These are phyloP conservation scores for Pyralis farinalis DNA, from an alignment of 2,888 invertebrate genomes.

Conservation along the genomic window DNA sequence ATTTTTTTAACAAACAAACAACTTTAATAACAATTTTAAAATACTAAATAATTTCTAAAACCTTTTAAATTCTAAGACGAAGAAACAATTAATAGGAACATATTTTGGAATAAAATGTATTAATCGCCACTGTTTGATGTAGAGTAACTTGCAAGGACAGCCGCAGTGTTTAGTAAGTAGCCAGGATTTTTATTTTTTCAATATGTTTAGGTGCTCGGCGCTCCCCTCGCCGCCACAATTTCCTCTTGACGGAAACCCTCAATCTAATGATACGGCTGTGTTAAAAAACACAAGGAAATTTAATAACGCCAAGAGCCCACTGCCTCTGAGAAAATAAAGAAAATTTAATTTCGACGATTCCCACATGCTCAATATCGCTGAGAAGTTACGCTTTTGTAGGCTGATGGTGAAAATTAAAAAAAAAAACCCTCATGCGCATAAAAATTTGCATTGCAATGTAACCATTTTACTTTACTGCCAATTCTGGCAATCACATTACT, in stretches of 20 bases:
- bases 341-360: constrained; percentile 79
- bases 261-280: constrained; percentile 81
- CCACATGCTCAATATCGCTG: constrained; percentile 77
- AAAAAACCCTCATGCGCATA: constrained; percentile 6
- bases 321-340: constrained; percentile 71
- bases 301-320: constrained; percentile 73
- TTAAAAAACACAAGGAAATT: constrained; percentile 82
- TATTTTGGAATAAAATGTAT: too few species aligned
- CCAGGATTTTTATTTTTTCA: constrained; percentile 79
- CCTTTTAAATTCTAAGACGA: too few species aligned
- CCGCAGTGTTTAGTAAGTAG: constrained; percentile 50
- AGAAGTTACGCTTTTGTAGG: constrained; percentile 57
- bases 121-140: too few species aligned
- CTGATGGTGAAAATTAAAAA: constrained; percentile 54
- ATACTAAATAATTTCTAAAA: too few species aligned
- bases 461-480: neutral
- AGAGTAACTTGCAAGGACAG: constrained; percentile 42
- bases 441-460: neutral
- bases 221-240: constrained; percentile 79
- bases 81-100: too few species aligned
- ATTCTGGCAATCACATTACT: too few species aligned
- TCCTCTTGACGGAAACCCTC: constrained; percentile 81
- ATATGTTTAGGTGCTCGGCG: constrained; percentile 75
- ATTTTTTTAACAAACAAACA: too few species aligned
- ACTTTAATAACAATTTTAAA: too few species aligned